Base-by-base conservation (phyloP, 2,113 vertebrate genomes). In the Tapirus terrestris region DNA sequence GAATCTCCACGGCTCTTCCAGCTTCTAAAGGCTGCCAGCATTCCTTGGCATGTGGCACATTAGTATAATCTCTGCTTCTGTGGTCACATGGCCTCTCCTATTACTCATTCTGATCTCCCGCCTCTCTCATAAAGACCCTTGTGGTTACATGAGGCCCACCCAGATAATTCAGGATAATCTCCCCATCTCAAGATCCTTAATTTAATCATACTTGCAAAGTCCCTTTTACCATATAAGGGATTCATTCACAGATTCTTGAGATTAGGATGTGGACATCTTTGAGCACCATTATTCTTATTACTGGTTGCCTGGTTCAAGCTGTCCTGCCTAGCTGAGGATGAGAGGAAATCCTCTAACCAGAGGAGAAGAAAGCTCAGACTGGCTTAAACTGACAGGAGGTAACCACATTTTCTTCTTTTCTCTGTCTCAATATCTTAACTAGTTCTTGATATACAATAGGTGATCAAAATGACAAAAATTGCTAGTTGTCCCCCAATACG, bases 151-250 rank as follows among this genome's bases (percentile, higher is more conserved):
- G 43, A 31, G 53, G 3, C 16, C 10, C 39, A 94, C 14, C 4
- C 10, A 56, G 36, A 31, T 65, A 94, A 90, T 88, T 61, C 45
- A 80, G 58, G 21, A 39, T 68, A 58, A 88, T 76, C 51, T 65
- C 8, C 20, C 45, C 18, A 77, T 53, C 20, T 94, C 27, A 77
- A 96, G 70, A 60, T 60, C 65, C 8, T 90, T 89, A 72, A 48
- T 84, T 89, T 79, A 91, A 51, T 77, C 45, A 91, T 20, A 96
- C n/a, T 39, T 56, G 16, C 6, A 88, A 84, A 95, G 48, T 63
- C 56, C 27, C 63, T 89, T 93, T 68, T 89, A 33, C 2, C 16
- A 61, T 61, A 48, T n/a, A 75, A 92, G 5, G 23, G 53, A 73
- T 86, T 86, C 29, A 70, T 20, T 91, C 25, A 80, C 3, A 58